Evolutionary conservation across 2,797 vertebrate species (phyloP), one percentile per base, ranked within the genome.

Genomic region (Acanthurus leucopareius): DNA sequence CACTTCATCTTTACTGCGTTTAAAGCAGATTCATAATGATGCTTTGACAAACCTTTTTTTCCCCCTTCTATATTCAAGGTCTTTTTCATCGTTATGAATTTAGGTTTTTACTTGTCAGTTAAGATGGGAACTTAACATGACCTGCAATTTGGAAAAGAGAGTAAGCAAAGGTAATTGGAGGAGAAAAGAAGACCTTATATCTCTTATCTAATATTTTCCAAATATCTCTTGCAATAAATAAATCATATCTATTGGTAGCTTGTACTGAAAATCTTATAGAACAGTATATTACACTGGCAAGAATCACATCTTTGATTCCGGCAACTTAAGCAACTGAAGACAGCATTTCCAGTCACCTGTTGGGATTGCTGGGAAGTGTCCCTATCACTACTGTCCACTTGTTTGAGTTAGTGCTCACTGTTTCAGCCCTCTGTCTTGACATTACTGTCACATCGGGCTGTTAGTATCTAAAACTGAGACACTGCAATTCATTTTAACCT

Each of bases 301-400:
- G 63, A 75, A 51, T 81, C 53, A 38, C 38, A 80, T 79, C 32
- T 70, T 44, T 85, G 63, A 80, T 66, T 63, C 51, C 5, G 28
- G 57, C 44, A 25, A 62, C 64, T 73, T 63, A 19, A 60, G 80
- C 77, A 77, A 81, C 79, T 45, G 22, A 53, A 16, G 79, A 69
- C 63, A 82, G 68, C 73, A 71, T 88, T 79, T 85, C 62, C 66
- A 73, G 40, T 67, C 82, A 58, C 76, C 70, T 57, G 28, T 80
- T 80, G 79, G 47, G 73, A 67, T 66, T 87, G 84, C 81, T 75
- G 79, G 72, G 83, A 83, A 86, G 83, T 84, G 78, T 89, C 54
- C 88, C 89, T 86, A 88, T 90, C 88, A 52, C 76, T 79, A 38
- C 57, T 64, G 89, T 90, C 81, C 87, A 87, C 82, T 85, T 87